Evolutionary conservation across 2,113 vertebrate genomes (phyloP).

Genomic region (Bostrychus sinensis): DNA sequence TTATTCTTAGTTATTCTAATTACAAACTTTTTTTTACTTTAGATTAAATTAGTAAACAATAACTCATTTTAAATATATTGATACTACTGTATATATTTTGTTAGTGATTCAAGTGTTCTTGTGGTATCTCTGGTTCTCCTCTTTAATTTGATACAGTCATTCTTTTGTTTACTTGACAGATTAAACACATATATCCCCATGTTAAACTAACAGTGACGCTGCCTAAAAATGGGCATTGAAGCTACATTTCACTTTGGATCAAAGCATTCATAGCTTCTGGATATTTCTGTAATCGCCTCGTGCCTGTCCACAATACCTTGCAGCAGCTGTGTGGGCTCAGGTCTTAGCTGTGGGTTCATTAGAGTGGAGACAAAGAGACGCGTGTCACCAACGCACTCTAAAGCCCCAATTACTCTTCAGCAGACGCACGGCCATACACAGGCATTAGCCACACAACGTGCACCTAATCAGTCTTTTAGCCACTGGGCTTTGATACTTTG

Average conservation of each 20-base stretch:
- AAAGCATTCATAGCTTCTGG: constrained; percentile 67
- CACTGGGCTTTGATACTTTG: constrained; percentile 51
- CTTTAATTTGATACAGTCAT: not conserved
- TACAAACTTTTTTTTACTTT: too few species aligned
- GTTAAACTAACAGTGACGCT: constrained; percentile 12
- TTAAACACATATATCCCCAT: not conserved
- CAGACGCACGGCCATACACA: constrained; percentile 44
- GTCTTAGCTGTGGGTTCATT: constrained; percentile 60
- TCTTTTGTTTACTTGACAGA: not conserved
- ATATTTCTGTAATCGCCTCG: constrained; percentile 71
- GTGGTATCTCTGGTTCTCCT: not conserved
- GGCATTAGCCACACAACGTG: constrained; percentile 43
- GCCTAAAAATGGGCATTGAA: constrained; percentile 54
- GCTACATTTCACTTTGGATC: constrained; percentile 66
- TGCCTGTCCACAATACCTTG: constrained; percentile 69
- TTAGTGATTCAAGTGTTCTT: too few species aligned
- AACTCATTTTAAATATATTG: too few species aligned
- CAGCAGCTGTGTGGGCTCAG: constrained; percentile 71
- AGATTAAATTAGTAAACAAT: too few species aligned
- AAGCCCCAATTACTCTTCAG: constrained; percentile 67
- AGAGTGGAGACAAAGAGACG: constrained; percentile 65
- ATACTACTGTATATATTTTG: too few species aligned
- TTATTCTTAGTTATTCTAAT: too few species aligned
- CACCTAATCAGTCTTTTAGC: constrained; percentile 73
- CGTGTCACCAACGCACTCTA: constrained; percentile 62